Percentiles rank a stretch among this genome's conserved stretches.
Conservation (phyloP, 2,113 vertebrate genomes). For the Saguinus imperator region DNA sequence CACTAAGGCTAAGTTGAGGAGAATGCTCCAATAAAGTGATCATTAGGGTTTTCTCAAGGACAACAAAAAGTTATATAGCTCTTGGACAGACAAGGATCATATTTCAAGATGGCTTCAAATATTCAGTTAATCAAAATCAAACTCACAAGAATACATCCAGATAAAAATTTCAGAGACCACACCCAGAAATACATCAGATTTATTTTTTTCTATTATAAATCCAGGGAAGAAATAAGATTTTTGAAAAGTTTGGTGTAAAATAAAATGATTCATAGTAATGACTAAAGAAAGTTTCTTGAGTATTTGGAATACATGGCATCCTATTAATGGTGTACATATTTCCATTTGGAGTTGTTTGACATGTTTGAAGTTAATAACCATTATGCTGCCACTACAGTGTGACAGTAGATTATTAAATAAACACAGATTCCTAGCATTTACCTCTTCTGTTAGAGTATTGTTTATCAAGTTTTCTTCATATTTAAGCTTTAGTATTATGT, state of each 20-base stretch:
- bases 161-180: conserved; percentile 31
- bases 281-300: conserved; percentile 7
- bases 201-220: conserved; percentile 35
- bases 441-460: neutral
- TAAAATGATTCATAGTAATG: neutral
- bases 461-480: neutral
- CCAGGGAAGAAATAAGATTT: conserved; percentile 40
- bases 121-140: conserved; percentile 27
- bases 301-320: neutral
- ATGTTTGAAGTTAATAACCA: neutral
- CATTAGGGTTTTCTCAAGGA: neutral
- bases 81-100: neutral
- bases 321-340: neutral
- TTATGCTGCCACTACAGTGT: neutral
- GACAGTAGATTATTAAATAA: neutral
- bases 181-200: neutral
- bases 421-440: neutral
- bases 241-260: neutral
- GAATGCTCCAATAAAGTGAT: neutral
- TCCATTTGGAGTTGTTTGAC: neutral
- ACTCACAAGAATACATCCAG: neutral
- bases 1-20: neutral
- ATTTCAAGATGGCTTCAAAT: neutral
- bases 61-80: neutral
- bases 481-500: neutral